Base-by-base conservation (phyloP, 2,797 vertebrate species). In the Mormyrops boulengeri region DNA sequence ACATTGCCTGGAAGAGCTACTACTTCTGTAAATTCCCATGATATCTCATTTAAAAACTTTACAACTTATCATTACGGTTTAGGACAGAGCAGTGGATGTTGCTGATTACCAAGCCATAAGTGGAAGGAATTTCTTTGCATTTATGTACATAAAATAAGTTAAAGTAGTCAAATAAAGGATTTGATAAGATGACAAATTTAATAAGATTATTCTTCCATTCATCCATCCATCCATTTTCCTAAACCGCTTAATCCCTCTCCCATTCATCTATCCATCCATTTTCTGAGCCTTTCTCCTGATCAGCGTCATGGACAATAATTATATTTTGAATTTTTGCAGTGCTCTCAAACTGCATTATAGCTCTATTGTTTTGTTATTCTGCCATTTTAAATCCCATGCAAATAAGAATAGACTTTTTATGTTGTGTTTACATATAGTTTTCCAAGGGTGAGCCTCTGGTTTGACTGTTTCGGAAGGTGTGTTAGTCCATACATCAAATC, bases 71-170 rank as follows among this genome's bases (percentile, higher is more conserved):
- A 91, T 91, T 91, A 88, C 90, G 89, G 91, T 90, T 60, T 87
- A 52, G 89, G 92, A 92, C 92, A 92, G 89, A 87, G 90, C 91
- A 90, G 91, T 91, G 88, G 62, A 92, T 92, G 91, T 69, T 89
- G 84, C 88, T 84, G 88, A 90, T 91, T 90, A 90, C 26, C 90
- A 90, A 92, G 89, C 91, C 91, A 90, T 92, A 62, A 88, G 91
- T 85, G 88, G 88, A 90, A 89, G 90, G 84, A 90, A 66, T 91
- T 90, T 89, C 90, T 89, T 89, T 57, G 86, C 85, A 90, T 90
- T 91, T 91, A 90, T 89, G 88, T 90, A 91, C 90, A 90, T 60
- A 90, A 87, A 90, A 88, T 90, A 89, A 26, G 22, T 62, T 62
- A 62, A 69, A 38, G 30, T 38, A 89, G 87, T 38, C 14, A 26